phyloP scores from a whole-genome alignment of 2,113 vertebrate species.

The Phoenicopterus ruber region DNA sequence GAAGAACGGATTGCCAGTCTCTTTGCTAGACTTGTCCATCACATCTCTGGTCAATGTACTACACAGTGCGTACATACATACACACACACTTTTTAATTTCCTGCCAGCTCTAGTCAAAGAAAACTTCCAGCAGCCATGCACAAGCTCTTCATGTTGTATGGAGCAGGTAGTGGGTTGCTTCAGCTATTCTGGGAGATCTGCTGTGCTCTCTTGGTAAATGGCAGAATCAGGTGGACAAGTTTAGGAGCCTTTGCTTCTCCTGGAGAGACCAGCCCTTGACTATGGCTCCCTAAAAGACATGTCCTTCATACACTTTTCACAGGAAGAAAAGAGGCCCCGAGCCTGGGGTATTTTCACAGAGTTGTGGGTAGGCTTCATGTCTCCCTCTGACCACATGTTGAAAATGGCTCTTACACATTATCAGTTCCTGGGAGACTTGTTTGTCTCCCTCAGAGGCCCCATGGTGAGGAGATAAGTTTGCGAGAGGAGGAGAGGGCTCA shows the following conservation, averaged over 20 bases:
- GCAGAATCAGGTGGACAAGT: neutral
- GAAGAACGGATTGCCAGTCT: neutral
- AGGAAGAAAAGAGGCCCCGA: neutral
- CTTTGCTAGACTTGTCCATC: neutral
- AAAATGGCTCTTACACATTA: neutral
- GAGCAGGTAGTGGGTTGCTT: neutral
- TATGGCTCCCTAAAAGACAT: neutral
- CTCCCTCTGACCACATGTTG: neutral
- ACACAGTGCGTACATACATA: rapidly evolving
- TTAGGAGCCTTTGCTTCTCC: neutral
- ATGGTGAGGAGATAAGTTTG: neutral
- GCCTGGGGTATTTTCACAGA: neutral
- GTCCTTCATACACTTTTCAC: neutral
- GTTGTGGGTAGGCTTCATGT: neutral
- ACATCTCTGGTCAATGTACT: neutral
- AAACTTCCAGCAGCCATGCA: neutral
- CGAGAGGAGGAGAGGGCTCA: neutral
- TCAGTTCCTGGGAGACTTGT: constrained; percentile 21
- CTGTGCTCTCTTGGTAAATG: neutral
- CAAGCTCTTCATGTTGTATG: neutral
- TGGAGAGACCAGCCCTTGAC: neutral
- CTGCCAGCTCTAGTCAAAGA: neutral
- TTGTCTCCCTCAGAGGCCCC: constrained; percentile 1
- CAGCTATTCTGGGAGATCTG: neutral
- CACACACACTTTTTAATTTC: neutral